Evolutionary conservation across 2,113 vertebrate genomes (phyloP), one percentile per base, ranked within the genome.

Genomic region (Ceyx margarethae): DNA sequence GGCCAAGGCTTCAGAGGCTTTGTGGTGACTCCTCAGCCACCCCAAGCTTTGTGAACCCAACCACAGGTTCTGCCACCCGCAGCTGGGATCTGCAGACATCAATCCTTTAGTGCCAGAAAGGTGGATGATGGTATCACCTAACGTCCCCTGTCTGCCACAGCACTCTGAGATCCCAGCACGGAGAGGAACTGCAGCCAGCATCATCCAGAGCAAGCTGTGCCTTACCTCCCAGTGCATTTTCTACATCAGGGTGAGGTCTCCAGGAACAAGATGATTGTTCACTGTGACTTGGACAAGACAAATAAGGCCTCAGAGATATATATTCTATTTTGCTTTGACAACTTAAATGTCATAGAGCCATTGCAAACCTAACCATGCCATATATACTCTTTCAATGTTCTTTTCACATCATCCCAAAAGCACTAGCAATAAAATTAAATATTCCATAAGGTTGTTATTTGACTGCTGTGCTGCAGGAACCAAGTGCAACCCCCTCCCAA

Each of bases 71-170:
- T 85, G 62, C 64, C 56, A 13, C 18, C 0, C 3, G 73, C 76
- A 31, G 8, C 26, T 69, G 79, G 53, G 51, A 64, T 5, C 53
- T 4, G 2, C 0, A 1, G 51, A 57, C 48, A 46, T 15, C 0
- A 0, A 8, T 43, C 58, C 13, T 42, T 48, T 18, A 10, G 42
- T 26, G 74, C 29, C 74, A 45, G 53, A 21, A 43, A 53, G 43
- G 67, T 28, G 82, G 42, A 11, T 29, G 92, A 15, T 42, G 67
- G 61, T 66, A 54, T 57, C 79, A 22, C 37, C 53, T 13, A 13
- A 10, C 0, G 1, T 53, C 60, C 37, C 46, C 25, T 48, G 22
- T 15, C 25, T 57, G 46, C 35, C 79, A 5, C 35, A n/a, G 54
- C 1, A 3, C 60, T 64, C 46, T 23, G 66, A 71, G 90, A 67